Base-by-base conservation (phyloP, 2,797 vertebrate genomes). In the Silurus aristotelis region DNA sequence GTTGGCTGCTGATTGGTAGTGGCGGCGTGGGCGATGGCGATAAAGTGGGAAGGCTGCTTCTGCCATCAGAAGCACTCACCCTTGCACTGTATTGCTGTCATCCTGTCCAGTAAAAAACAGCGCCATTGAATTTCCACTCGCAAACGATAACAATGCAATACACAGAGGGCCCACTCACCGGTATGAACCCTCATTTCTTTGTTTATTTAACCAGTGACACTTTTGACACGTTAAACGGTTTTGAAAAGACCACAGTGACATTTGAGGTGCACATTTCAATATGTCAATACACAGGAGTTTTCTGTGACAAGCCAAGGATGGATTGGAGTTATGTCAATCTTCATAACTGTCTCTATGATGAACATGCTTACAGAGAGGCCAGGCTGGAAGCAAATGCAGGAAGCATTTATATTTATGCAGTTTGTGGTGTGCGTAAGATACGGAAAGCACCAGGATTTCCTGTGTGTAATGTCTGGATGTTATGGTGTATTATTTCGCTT, bases 241-340 rank as follows among this genome's bases (percentile, higher is more conserved):
- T 90, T 92, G 90, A 90, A 93, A 93, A 92, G 91, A 93, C 90
- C 89, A 89, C 82, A 83, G 89, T 93, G 93, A 91, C 91, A 93
- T 93, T 92, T 89, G 88, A 89, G 87, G 61, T 64, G 66, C 86
- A 61, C 85, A 91, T 91, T 93, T 92, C 88, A 92, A 89, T 88
- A 89, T 86, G 86, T 82, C 88, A 87, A 87, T 87, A 87, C 43
- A 70, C 89, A 85, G 84, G 76, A 86, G 81, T 87, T 84, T 71
- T 75, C 81, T 7, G 46, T 84, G 87, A 72, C 86, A 87, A 70
- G 73, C 73, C 38, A 70, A 66, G 52, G 73, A 89, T 55, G 63
- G 71, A 85, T 71, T 82, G 66, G 56, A 60, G 63, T 67, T 48
- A 78, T 72, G 83, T 83, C 80, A 86, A 83, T 86, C 87, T 83